Percentiles rank a stretch among this genome's conserved stretches.
phyloP scores from a whole-genome alignment of 2,888 invertebrate species.

The Sesia bembeciformis region DNA sequence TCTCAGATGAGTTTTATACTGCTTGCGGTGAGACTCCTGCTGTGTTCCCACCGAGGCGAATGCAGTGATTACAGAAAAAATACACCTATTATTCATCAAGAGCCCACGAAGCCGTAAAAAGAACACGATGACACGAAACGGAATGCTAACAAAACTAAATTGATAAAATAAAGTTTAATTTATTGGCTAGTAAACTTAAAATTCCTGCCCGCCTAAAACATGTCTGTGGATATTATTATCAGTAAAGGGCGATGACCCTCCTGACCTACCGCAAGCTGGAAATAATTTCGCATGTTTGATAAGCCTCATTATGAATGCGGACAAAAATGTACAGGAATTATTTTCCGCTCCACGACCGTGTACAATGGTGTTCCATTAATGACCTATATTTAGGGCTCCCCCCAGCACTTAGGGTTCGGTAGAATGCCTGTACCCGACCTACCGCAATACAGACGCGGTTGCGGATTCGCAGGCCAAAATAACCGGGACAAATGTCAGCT shows the following conservation, averaged over 20 bases:
- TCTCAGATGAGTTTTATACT: constrained; percentile 34
- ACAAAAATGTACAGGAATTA: constrained; percentile 26
- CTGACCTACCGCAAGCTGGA: constrained; percentile 56
- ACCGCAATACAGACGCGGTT: constrained; percentile 49
- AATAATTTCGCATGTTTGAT: constrained; percentile 31
- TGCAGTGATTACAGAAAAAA: constrained; percentile 35
- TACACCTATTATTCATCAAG: constrained; percentile 34
- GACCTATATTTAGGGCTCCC: constrained; percentile 60
- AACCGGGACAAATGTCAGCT: constrained; percentile 51
- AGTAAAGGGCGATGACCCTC: constrained; percentile 44
- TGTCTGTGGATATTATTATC: constrained; percentile 19
- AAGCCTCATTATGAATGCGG: constrained; percentile 27
- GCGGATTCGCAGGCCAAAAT: constrained; percentile 46
- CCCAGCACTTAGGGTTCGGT: constrained; percentile 60
- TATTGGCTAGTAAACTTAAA: neutral
- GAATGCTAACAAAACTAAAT: neutral
- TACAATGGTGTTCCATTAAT: constrained; percentile 41
- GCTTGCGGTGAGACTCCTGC: constrained; percentile 54
- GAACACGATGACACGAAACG: constrained; percentile 16
- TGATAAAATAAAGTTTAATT: constrained; percentile 1
- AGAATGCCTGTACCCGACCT: constrained; percentile 62
- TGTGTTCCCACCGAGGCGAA: constrained; percentile 55
- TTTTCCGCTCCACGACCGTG: constrained; percentile 33
- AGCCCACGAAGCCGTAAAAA: constrained; percentile 17
- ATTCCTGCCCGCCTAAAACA: neutral